Conservation (phyloP, 2,888 invertebrate genomes). For the Epistrophe eligans region DNA sequence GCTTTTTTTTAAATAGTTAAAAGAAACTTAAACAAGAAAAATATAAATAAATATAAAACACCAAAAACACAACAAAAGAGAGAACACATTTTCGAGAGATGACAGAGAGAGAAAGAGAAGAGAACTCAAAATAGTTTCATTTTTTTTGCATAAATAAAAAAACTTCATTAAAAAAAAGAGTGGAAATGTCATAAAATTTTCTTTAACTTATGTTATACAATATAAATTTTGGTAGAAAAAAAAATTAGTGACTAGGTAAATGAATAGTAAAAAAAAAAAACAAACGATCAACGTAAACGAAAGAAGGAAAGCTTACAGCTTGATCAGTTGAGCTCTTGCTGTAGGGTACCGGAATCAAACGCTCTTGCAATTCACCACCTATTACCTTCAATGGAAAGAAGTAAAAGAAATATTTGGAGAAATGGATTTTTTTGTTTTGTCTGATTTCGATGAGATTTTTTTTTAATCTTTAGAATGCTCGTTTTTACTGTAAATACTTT, state of each 20-base stretch:
- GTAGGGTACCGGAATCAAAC: constrained; percentile 99
- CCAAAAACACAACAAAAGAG: constrained; percentile 27
- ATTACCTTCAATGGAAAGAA: constrained; percentile 98
- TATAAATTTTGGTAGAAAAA: constrained; percentile 28
- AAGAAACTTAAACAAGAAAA: not conserved
- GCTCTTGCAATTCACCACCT: constrained; percentile 99
- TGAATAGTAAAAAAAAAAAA: constrained; percentile 78
- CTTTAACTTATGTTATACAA: constrained; percentile 52
- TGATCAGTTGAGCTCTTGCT: constrained; percentile 99
- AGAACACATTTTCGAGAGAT: not conserved
- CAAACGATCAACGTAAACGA: constrained; percentile 77
- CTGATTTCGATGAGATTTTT: constrained; percentile 73
- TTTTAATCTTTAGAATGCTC: constrained; percentile 39
- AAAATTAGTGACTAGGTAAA: constrained; percentile 77
- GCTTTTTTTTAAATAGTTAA: not conserved
- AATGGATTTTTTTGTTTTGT: constrained; percentile 75
- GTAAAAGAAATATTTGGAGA: constrained; percentile 82
- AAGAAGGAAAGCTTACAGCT: constrained; percentile 94
- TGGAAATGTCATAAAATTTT: constrained; percentile 30
- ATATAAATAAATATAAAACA: constrained; percentile 8
- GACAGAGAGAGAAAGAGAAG: not conserved
- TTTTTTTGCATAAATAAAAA: constrained; percentile 10
- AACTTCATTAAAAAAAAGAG: not conserved
- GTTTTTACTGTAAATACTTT: constrained; percentile 68
- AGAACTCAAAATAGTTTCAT: constrained; percentile 4